Percentiles rank a stretch among this genome's conserved stretches.
Evolutionary conservation across 2,888 invertebrate genomes (phyloP).

Genomic region (Cephus runcator): DNA sequence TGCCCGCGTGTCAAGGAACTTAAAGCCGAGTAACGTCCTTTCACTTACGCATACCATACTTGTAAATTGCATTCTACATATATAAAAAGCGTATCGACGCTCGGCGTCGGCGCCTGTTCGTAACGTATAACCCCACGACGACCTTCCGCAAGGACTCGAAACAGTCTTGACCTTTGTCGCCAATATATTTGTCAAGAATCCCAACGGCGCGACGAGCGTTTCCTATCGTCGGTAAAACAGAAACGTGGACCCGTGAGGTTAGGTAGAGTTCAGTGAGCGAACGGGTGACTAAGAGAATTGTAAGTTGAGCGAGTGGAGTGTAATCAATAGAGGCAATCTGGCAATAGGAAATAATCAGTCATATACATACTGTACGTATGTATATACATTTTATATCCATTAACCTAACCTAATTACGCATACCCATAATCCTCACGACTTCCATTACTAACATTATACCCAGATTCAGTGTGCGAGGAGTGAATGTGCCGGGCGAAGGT

Average conservation of each 20-base stretch:
- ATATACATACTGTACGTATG: not conserved
- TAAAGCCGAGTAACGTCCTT: no score
- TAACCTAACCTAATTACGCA: no score
- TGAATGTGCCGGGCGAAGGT: constrained; percentile 17
- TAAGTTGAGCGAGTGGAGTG: no score
- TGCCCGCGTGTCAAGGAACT: no score
- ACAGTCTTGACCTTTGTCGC: constrained; percentile 35
- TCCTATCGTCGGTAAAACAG: not conserved
- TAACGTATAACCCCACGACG: not conserved
- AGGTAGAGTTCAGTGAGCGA: no score
- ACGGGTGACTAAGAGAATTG: no score
- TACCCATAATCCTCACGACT: not conserved
- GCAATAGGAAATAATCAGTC: not conserved
- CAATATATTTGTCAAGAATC: not conserved
- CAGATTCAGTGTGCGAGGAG: not conserved
- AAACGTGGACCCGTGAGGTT: not conserved
- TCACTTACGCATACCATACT: no score
- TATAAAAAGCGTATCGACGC: no score
- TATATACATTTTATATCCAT: not conserved
- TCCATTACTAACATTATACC: not conserved
- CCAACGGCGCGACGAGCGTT: not conserved
- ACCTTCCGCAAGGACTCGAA: constrained; percentile 34
- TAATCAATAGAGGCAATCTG: no score
- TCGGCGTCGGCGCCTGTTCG: no score
- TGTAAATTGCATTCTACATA: no score